Conservation (phyloP, 2,888 invertebrate species). For the Vesta saturnalis region DNA sequence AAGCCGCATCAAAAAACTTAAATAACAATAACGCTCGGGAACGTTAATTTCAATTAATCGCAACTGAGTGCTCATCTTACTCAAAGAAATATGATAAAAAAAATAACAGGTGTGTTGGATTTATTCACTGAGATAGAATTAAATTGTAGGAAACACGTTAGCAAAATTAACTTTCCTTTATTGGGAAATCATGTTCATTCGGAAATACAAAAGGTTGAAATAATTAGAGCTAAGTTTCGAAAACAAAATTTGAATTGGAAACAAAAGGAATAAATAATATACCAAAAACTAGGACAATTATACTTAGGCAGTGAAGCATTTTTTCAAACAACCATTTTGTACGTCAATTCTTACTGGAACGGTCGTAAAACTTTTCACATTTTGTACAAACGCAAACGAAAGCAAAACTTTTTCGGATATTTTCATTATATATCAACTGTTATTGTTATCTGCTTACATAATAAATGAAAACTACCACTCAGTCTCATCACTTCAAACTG, state of each 20-base stretch:
- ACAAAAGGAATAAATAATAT: background rate
- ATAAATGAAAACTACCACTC: constrained; percentile 16
- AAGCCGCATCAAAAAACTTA: no score
- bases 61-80: no score
- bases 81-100: no score
- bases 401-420: constrained; percentile 11
- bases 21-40: no score
- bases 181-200: no score
- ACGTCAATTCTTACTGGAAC: constrained; percentile 3
- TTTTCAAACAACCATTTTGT: background rate
- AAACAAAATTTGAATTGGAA: background rate
- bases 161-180: background rate
- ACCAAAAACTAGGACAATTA: background rate
- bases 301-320: background rate
- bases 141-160: background rate
- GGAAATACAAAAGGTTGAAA: no score
- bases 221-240: background rate
- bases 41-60: no score
- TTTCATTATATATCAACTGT: constrained; percentile 12
- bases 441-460: constrained; percentile 10
- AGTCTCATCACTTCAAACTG: constrained; percentile 7
- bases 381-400: constrained; percentile 10
- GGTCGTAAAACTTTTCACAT: constrained; percentile 10
- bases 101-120: background rate
- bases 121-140: background rate